Evolutionary conservation across 1,140 invertebrate species (phyloP).

Genomic region (Arion vulgaris): DNA sequence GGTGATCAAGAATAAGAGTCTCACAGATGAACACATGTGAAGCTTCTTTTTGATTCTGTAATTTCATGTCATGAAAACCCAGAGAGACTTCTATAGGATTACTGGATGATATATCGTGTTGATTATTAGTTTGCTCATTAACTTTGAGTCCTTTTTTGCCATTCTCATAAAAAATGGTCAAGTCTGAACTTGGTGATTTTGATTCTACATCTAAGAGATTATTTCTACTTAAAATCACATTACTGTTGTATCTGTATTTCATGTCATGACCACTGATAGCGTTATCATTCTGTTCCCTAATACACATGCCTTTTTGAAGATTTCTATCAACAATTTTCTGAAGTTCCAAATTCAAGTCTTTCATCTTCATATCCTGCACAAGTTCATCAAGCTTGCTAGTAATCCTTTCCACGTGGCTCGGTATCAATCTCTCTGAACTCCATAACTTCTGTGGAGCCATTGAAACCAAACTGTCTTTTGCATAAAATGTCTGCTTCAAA

Average conservation of each 20-base stretch:
- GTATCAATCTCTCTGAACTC: not conserved
- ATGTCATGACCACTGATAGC: not conserved
- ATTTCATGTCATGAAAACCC: not conserved
- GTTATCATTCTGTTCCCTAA: too few species aligned
- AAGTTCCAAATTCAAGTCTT: conserved; percentile 12
- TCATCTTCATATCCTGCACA: not conserved
- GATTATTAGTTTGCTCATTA: too few species aligned
- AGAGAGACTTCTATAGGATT: not conserved
- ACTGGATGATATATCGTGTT: too few species aligned
- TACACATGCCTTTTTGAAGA: not conserved
- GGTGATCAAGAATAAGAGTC: conserved; percentile 27
- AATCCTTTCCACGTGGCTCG: not conserved
- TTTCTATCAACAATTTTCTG: not conserved
- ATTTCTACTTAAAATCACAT: not conserved
- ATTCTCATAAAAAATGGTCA: not conserved
- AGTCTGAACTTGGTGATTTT: not conserved
- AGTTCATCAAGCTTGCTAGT: not conserved
- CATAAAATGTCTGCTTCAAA: not conserved
- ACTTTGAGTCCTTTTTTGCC: not conserved
- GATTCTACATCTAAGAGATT: not conserved
- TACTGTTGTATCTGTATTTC: not conserved
- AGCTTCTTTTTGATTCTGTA: not conserved
- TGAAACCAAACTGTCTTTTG: not conserved
- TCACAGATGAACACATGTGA: not conserved
- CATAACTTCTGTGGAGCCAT: conserved; percentile 22